Percentiles rank a stretch among this genome's conserved stretches.
Evolutionary conservation across 1,140 invertebrate genomes (phyloP).

Genomic region (Pachypsylla venusta): DNA sequence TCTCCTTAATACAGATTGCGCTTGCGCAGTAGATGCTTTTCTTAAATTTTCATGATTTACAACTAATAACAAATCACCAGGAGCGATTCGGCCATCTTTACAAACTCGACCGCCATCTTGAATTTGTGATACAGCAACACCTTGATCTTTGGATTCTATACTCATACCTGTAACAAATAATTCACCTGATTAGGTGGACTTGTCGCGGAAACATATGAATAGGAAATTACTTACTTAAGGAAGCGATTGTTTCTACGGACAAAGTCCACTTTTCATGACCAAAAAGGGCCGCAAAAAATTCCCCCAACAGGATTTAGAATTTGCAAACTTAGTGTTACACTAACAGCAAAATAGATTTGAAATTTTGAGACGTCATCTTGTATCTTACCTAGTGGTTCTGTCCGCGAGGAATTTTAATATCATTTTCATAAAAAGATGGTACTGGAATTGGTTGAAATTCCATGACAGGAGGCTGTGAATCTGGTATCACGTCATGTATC

Average conservation of each 20-base stretch:
- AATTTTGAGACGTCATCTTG: background rate
- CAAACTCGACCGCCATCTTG: constrained; percentile 37
- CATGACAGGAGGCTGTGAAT: constrained; percentile 14
- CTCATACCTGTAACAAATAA: background rate
- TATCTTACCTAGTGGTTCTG: background rate
- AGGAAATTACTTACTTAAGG: too few relatives aligned
- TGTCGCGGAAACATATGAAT: too few relatives aligned
- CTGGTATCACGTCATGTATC: constrained; percentile 12
- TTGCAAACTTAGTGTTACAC: too few relatives aligned
- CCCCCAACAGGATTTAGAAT: too few relatives aligned
- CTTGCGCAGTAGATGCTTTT: constrained; percentile 43
- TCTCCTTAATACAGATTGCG: constrained; percentile 42
- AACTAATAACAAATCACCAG: constrained; percentile 34
- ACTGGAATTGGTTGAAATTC: constrained; percentile 31
- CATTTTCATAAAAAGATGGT: constrained; percentile 39
- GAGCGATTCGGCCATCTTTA: constrained; percentile 40
- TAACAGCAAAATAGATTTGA: too few relatives aligned
- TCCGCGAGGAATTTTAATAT: constrained; percentile 43
- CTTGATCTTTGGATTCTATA: constrained; percentile 28
- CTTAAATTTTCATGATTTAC: constrained; percentile 50
- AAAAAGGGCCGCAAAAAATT: too few relatives aligned
- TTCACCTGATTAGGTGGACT: too few relatives aligned
- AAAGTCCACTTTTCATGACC: too few relatives aligned
- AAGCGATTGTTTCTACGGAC: too few relatives aligned
- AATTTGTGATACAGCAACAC: constrained; percentile 42